phyloP scores from a whole-genome alignment of 2,113 vertebrate genomes.

The Centropristis striata region DNA sequence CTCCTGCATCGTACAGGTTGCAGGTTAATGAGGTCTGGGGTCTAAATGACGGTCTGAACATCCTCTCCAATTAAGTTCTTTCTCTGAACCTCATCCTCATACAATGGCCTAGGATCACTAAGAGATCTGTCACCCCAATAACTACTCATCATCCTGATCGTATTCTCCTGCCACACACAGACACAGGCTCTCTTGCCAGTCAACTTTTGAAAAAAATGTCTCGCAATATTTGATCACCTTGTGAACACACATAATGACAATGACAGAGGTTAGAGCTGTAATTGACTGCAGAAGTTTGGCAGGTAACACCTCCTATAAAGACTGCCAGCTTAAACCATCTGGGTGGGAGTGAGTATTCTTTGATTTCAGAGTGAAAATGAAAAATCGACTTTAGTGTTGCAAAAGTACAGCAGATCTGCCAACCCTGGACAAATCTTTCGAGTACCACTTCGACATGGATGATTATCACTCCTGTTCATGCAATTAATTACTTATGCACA shows the following conservation, averaged over 20 bases:
- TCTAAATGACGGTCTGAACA: constrained; percentile 40
- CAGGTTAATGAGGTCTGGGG: constrained; percentile 49
- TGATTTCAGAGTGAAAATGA: background rate
- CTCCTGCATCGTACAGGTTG: constrained; percentile 21
- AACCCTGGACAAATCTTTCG: too few relatives aligned
- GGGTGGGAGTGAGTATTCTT: background rate
- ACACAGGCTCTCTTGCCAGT: background rate
- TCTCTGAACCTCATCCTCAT: constrained; percentile 10
- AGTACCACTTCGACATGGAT: too few relatives aligned
- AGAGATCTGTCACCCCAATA: constrained; percentile 33
- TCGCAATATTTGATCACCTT: background rate
- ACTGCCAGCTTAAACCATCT: background rate
- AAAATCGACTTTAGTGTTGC: background rate
- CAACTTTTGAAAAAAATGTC: constrained; percentile 1
- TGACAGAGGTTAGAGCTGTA: background rate
- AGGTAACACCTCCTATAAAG: background rate
- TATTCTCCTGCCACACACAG: background rate
- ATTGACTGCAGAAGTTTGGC: background rate
- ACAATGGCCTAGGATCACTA: constrained; percentile 24
- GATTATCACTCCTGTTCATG: too few relatives aligned
- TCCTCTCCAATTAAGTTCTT: constrained; percentile 53
- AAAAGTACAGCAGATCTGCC: background rate
- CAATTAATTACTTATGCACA: too few relatives aligned
- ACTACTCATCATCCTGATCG: constrained; percentile 60
- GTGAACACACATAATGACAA: background rate